Evolutionary conservation across 2,113 vertebrate genomes (phyloP), one percentile per base, ranked within the genome.

Genomic region (Aegypius monachus): DNA sequence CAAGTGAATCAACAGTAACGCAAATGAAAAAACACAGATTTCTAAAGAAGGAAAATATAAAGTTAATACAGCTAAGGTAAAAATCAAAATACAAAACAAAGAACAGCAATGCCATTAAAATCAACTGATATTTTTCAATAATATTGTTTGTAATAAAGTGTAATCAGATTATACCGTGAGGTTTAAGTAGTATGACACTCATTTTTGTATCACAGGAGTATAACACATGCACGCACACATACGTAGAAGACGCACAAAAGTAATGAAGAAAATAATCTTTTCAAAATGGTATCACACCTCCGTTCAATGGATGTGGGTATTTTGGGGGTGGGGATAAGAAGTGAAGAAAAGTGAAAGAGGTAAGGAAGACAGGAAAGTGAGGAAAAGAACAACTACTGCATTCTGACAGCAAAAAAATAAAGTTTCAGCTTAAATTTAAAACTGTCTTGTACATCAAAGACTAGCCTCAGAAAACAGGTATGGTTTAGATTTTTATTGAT

Each of bases 401-500:
- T 80, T 67, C 18, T 52, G 53, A 52, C 17, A 70, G 53, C 6
- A 80, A 89, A 75, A 86, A 32, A 12, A 2, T 29, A 4, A 50
- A 27, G 10, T 43, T 68, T 72, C 17, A 31, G 10, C 22, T 93
- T 87, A 45, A 80, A 50, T 79, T 84, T 63, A 27, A 43, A 92
- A 72, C 29, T 32, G 8, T 16, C 29, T n/a, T 19, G 4, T 9
- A 2, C 18, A 66, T 66, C 17, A 61, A 72, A 63, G 32, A 42
- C 15, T 14, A 91, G 13, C 11, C 29, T 50, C 52, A 72, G 20
- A 59, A 61, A 93, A 81, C 11, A 58, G 42, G 6, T 4, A 48
- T 1, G 0, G 18, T 77, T 52, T 27, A 85, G 7, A 22, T 36
- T 53, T 74, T 48, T 34, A 67, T 5, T 2, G 1, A 3, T 11